phyloP scores from a whole-genome alignment of 1,140 invertebrate species.

The Drosophila kurseongensis region DNA sequence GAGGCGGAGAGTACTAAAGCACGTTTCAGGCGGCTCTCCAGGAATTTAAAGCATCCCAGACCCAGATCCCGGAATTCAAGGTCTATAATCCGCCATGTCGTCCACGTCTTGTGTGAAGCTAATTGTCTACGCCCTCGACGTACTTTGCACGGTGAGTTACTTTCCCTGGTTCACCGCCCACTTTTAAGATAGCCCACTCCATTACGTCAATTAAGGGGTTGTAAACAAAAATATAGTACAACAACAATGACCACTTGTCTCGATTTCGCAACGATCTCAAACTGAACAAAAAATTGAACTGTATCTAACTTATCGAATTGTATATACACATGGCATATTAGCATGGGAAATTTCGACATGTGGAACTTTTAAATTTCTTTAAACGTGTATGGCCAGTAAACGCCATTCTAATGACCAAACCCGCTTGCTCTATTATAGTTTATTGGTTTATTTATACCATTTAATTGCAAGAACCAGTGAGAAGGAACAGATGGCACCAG shows the following conservation, averaged over 20 bases:
- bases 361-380: neutral
- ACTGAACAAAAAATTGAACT: neutral
- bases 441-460: conserved; percentile 40
- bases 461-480: conserved; percentile 34
- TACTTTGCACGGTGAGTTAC: conserved; percentile 71
- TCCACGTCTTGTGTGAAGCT: conserved; percentile 69
- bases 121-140: conserved; percentile 60
- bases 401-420: conserved; percentile 3
- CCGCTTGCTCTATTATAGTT: conserved; percentile 12
- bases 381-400: neutral
- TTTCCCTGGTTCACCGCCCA: conserved; percentile 1
- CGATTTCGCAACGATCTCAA: conserved; percentile 1
- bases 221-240: conserved; percentile 8
- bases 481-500: conserved; percentile 33
- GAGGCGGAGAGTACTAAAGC: conserved; percentile 16
- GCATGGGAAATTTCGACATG: conserved; percentile 9
- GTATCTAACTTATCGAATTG: neutral
- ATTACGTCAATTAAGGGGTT: conserved; percentile 30
- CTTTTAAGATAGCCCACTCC: conserved; percentile 7
- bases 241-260: conserved; percentile 9
- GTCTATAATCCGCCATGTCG: conserved; percentile 41
- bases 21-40: conserved; percentile 35
- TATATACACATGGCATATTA: neutral
- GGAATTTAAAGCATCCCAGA: conserved; percentile 32
- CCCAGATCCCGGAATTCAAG: neutral